A percentile compares a stretch with the other conserved stretches of the same genome.
Conservation (phyloP, 2,113 vertebrate genomes). For the Toxostoma redivivum region DNA sequence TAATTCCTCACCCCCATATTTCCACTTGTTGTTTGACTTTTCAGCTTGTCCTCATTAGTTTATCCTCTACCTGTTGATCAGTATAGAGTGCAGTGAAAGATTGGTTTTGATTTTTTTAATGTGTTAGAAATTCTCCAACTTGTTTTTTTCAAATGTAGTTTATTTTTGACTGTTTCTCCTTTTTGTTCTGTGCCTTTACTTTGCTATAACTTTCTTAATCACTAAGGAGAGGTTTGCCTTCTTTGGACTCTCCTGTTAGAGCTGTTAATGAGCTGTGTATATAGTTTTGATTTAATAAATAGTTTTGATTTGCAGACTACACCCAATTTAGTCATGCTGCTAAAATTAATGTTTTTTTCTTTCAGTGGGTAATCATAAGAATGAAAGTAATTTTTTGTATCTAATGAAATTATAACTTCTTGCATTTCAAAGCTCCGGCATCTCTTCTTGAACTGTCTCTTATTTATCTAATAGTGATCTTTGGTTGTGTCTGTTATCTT, state of each 20-base stretch:
- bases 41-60: not conserved
- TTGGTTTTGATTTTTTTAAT: not conserved
- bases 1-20: not conserved
- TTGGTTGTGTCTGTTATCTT: not conserved
- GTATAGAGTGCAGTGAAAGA: not conserved
- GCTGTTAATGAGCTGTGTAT: not conserved
- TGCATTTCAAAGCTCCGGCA: not conserved
- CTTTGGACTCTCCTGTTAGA: not conserved
- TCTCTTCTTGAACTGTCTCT: not conserved
- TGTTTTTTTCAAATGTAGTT: not conserved
- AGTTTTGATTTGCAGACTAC: not conserved
- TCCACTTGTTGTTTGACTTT: not conserved
- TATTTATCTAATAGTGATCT: not conserved
- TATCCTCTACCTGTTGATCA: not conserved
- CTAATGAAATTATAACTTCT: not conserved
- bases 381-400: not conserved
- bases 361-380: not conserved
- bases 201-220: not conserved
- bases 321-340: not conserved
- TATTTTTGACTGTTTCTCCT: not conserved
- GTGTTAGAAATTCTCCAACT: not conserved
- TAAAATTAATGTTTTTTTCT: not conserved
- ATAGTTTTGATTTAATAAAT: not conserved
- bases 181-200: not conserved
- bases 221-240: not conserved